These are phyloP conservation scores for Liparis tanakae DNA, from an alignment of 2,797 vertebrate species.

Conservation along the genomic window DNA sequence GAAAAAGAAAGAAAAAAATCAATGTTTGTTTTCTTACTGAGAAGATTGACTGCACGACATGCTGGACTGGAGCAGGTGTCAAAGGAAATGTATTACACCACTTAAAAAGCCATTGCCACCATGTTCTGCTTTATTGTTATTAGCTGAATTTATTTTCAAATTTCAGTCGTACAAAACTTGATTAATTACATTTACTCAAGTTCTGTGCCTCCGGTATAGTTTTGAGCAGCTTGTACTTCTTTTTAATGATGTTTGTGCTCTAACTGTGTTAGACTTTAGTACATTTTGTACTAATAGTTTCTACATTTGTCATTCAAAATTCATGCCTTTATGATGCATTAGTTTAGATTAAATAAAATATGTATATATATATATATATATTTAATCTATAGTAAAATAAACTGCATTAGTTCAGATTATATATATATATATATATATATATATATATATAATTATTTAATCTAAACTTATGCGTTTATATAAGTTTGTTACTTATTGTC, in stretches of 20 bases:
- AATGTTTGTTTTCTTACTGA: conserved; percentile 37
- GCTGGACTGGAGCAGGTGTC: conserved; percentile 22
- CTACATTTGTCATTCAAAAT: background rate
- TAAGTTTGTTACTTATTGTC: background rate
- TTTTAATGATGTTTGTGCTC: background rate
- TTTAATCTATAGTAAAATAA: too few species aligned
- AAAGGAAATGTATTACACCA: background rate
- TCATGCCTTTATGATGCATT: background rate
- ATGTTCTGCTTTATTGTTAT: background rate
- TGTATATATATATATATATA: background rate
- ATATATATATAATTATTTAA: too few species aligned
- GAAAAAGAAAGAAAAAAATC: conserved; percentile 12
- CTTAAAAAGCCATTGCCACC: background rate
- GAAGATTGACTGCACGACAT: conserved; percentile 6
- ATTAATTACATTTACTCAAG: background rate
- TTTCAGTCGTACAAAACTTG: background rate
- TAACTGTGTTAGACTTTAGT: background rate
- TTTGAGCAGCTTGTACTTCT: background rate
- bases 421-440: too few species aligned
- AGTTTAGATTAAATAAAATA: background rate
- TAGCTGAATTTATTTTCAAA: background rate
- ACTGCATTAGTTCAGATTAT: too few species aligned
- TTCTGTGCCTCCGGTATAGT: background rate
- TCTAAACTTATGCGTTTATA: too few species aligned
- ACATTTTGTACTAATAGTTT: background rate